These are phyloP conservation scores for Hycleus phaleratus DNA, from an alignment of 1,140 invertebrate species.

Conservation along the genomic window DNA sequence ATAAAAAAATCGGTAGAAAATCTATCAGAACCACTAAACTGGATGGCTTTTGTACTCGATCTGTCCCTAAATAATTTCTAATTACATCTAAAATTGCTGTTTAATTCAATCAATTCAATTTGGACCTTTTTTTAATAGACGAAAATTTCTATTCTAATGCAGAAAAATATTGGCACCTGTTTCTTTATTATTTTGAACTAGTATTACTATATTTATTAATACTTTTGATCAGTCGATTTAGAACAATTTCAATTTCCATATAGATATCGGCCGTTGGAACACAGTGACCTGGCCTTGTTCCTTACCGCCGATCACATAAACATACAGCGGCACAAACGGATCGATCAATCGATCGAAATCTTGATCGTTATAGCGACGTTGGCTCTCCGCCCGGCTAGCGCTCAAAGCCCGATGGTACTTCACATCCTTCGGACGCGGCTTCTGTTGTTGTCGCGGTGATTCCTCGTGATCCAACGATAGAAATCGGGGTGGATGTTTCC, in stretches of 20 bases:
- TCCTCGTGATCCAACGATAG: conserved; percentile 37
- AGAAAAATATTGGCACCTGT: background rate
- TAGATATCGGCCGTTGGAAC: conserved; percentile 56
- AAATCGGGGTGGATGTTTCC: conserved; percentile 38
- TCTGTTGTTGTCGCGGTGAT: conserved; percentile 28
- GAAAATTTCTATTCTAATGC: background rate
- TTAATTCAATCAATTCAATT: too few relatives aligned
- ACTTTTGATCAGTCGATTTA: conserved; percentile 13
- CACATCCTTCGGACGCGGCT: conserved; percentile 20
- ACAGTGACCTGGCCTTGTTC: conserved; percentile 60
- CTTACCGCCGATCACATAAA: conserved; percentile 58
- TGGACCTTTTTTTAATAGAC: too few relatives aligned
- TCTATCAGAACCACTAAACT: too few relatives aligned
- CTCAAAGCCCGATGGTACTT: conserved; percentile 37
- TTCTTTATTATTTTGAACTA: background rate
- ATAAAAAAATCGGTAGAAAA: too few relatives aligned
- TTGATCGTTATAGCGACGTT: conserved; percentile 21
- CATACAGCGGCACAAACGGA: conserved; percentile 49
- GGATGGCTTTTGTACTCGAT: too few relatives aligned
- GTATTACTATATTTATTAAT: background rate
- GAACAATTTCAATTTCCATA: conserved; percentile 57
- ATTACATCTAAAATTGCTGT: too few relatives aligned
- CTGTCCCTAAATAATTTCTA: too few relatives aligned
- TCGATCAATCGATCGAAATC: conserved; percentile 25
- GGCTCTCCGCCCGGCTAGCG: conserved; percentile 43